Evolutionary conservation across 2,113 vertebrate genomes (phyloP), one percentile per base, ranked within the genome.

Genomic region (Malurus cyaneus): DNA sequence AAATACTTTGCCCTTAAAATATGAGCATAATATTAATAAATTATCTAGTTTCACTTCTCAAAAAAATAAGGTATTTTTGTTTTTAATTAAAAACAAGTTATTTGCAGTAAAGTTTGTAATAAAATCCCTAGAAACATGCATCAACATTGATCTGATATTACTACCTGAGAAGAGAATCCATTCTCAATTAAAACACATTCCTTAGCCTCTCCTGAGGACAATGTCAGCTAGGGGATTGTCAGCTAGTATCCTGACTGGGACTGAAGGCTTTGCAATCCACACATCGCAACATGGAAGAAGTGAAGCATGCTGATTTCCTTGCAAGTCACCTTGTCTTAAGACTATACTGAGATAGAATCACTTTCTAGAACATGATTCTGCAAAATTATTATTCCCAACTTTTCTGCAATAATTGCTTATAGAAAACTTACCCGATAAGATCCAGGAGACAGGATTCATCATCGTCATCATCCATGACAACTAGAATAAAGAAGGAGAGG

Each of bases 391-490:
- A 88, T 60, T 70, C 6, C 23, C 26, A 61, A 42, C 28, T 77
- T 84, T 44, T 76, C 50, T 28, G 12, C 32, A 87, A 44, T 15
- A 53, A 86, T 29, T 74, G 44, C 17, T 54, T 32, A 82, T 28
- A 3, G 78, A 79, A 59, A 54, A 96, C 98, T 99, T 98, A 99
- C 99, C 99, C 99, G 98, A 99, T 99, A 98, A 99, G 98, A 99
- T 99, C 99, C 98, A 99, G 99, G 99, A 99, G 99, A 98, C 98
- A 99, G 97, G 99, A 99, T 97, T 99, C 99, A 92, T 99, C 99
- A 60, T 99, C 97, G 0, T 98, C 99, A 99, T 99, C 99, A 98
- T 99, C 99, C 99, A 99, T 99, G 98, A 99, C 99, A 99, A 98
- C 99, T 99, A 95, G 20, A 97, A 96, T 76, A 89, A 88, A 79